Evolutionary conservation across 30 jellyfish, hydroid and myxozoan genomes (phyloP).

Genomic region (Hydractinia symbiolongicarpus): DNA sequence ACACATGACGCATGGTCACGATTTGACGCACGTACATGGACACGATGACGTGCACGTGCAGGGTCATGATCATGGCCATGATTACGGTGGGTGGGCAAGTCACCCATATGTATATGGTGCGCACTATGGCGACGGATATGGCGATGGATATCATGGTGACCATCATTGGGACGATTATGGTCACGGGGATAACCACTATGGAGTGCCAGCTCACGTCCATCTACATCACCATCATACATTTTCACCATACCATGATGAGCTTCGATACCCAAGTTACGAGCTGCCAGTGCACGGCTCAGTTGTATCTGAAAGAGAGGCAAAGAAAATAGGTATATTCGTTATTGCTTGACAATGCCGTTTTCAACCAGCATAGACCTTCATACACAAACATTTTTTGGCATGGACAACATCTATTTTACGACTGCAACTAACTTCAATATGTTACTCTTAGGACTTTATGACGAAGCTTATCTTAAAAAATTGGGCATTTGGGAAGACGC

Average conservation of each 20-base stretch:
- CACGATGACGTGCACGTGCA: conserved; percentile 25
- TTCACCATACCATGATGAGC: not conserved
- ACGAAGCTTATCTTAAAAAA: conserved; percentile 29
- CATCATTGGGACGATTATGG: not conserved
- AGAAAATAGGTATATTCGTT: conserved; percentile 29
- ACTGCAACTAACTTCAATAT: not conserved
- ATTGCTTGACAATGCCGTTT: not conserved
- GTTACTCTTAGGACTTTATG: conserved; percentile 20
- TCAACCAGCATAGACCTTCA: not conserved
- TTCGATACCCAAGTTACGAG: conserved; percentile 20
- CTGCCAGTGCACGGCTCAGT: conserved; percentile 30
- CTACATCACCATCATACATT: not conserved
- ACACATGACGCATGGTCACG: conserved; percentile 29
- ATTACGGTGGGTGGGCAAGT: conserved; percentile 26
- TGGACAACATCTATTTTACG: too few relatives aligned
- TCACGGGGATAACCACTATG: not conserved
- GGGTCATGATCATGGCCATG: conserved; percentile 23
- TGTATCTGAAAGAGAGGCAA: conserved; percentile 37
- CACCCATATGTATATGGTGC: conserved; percentile 30
- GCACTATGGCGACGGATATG: conserved; percentile 3
- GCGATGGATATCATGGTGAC: not conserved
- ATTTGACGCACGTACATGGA: conserved; percentile 21
- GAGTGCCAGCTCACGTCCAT: not conserved
- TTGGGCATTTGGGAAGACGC: conserved; percentile 40
- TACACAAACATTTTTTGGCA: too few relatives aligned